Conservation (phyloP, 2,888 invertebrate genomes). For the Calameuta pallipes region DNA sequence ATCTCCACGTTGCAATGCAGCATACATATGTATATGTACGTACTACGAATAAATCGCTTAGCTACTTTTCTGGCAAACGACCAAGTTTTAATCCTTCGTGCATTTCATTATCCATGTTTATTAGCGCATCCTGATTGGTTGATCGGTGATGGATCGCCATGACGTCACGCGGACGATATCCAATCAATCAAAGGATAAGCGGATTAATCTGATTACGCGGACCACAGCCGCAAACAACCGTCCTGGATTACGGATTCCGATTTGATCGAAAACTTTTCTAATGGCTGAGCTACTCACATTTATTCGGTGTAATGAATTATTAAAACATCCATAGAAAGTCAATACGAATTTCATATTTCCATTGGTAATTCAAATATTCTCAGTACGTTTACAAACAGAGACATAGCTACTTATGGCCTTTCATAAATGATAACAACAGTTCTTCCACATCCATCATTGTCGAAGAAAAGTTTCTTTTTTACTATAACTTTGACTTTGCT, state of each 20-base stretch:
- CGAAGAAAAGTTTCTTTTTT: background rate
- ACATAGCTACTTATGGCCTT: background rate
- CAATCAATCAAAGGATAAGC: constrained; percentile 58
- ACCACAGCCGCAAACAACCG: constrained; percentile 45
- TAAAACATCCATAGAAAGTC: constrained; percentile 11
- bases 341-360: background rate
- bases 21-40: background rate
- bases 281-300: constrained; percentile 19
- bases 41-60: background rate
- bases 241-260: constrained; percentile 49
- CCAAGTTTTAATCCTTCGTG: constrained; percentile 30
- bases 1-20: background rate
- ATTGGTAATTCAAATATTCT: background rate
- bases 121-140: constrained; percentile 43
- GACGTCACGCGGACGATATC: constrained; percentile 39
- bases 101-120: constrained; percentile 51
- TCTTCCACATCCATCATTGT: background rate
- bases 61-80: background rate
- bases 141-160: constrained; percentile 50
- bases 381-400: background rate
- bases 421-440: background rate
- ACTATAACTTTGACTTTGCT: background rate
- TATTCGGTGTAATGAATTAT: constrained; percentile 26
- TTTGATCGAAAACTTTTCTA: constrained; percentile 49
- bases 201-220: constrained; percentile 51